Evolutionary conservation across 2,797 vertebrate genomes (phyloP).

Genomic region (Corythornis leucogaster): DNA sequence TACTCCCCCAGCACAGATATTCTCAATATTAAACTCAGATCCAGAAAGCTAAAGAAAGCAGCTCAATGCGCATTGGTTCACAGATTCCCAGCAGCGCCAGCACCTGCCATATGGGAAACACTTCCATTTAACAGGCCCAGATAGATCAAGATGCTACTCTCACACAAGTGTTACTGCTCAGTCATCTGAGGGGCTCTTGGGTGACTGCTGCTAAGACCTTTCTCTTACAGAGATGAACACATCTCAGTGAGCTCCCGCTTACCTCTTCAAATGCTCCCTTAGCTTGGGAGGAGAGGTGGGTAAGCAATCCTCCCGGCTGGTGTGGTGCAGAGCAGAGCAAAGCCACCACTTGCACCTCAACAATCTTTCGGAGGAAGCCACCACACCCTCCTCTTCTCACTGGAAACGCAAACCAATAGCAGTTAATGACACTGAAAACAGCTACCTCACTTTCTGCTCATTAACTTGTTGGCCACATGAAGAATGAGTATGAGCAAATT

Average conservation of each 20-base stretch:
- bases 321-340: rapidly evolving
- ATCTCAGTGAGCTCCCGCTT: background rate
- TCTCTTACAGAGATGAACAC: background rate
- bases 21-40: background rate
- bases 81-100: background rate
- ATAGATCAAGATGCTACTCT: background rate
- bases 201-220: background rate
- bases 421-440: background rate
- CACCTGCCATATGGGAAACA: background rate
- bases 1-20: background rate
- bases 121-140: background rate
- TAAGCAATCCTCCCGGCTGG: background rate
- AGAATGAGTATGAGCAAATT: background rate
- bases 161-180: background rate
- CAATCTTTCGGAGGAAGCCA: background rate
- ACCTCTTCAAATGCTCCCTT: background rate
- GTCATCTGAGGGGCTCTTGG: background rate
- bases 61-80: too few species aligned
- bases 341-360: too few species aligned
- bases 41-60: background rate
- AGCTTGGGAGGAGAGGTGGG: background rate
- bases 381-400: background rate
- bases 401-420: background rate
- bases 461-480: background rate
- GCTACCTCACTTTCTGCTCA: background rate